phyloP scores from a whole-genome alignment of 2,888 invertebrate species.

The Horisme vitalbata region DNA sequence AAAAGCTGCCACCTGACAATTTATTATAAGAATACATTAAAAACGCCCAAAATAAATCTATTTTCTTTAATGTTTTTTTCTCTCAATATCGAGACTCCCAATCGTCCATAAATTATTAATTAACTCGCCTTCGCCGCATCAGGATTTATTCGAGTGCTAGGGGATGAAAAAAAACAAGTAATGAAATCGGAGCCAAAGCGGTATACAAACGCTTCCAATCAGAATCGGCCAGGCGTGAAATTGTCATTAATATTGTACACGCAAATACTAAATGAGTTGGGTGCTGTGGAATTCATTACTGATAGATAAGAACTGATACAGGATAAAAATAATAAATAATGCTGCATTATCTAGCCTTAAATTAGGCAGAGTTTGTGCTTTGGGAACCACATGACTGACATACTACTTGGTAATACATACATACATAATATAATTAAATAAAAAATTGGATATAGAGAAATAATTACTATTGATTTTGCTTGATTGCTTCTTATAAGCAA shows the following conservation, averaged over 20 bases:
- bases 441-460: no score
- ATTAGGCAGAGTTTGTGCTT: no score
- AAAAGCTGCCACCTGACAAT: no score
- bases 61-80: slow-evolving; percentile 8
- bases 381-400: no score
- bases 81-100: slow-evolving; percentile 26
- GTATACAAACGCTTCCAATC: slow-evolving; percentile 60
- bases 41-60: not conserved
- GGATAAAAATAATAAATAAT: no score
- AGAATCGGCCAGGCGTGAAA: slow-evolving; percentile 59
- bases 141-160: slow-evolving; percentile 68
- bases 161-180: slow-evolving; percentile 69
- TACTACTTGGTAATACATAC: no score
- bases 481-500: no score
- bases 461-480: no score
- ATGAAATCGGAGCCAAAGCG: slow-evolving; percentile 66
- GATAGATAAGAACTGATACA: no score
- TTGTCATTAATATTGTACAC: slow-evolving; percentile 66
- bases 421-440: no score
- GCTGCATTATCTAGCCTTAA: no score
- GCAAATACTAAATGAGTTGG: slow-evolving; percentile 36
- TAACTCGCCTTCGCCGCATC: slow-evolving; percentile 63
- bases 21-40: no score
- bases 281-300: slow-evolving; percentile 7
- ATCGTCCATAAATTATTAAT: slow-evolving; percentile 72